Evolutionary conservation across 1,140 invertebrate species (phyloP), one percentile per base, ranked within the genome.

Genomic region (Ectropis grisescens): DNA sequence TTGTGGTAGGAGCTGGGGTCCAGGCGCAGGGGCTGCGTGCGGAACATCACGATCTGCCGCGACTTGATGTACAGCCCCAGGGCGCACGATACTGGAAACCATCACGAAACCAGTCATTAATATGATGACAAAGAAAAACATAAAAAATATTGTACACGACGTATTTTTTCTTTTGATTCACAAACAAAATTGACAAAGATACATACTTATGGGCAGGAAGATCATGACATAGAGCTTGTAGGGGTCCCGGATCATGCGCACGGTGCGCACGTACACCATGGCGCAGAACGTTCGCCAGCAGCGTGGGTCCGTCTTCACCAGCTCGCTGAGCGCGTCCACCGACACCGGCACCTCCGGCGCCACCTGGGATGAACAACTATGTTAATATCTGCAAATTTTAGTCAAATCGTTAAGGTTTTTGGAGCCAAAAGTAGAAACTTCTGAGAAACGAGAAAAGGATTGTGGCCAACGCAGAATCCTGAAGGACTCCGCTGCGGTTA

Each of bases 41-140:
- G 85, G 28, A 84, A 82, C 39, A 89, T 85, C 12, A 85, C 82
- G 2, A 84, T 86, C 44, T 89, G 85, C 29, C 86, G 84, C 8
- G 87, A 90, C 41, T 89, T 87, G 28, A 91, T 70, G 51, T 89
- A 90, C 3, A 91, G 82, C 11, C 89, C 89, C 4, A 90, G 62
- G 0, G 86, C 87, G 25, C 89, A 87, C 24, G 90, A 85, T 14
- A 88, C 82, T 52, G 65, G 0, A 72, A 70, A 35, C n/a, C n/a
- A n/a, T n/a, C n/a, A n/a, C n/a, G n/a, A n/a, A n/a, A n/a, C n/a
- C n/a, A n/a, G n/a, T n/a, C n/a, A n/a, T n/a, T n/a, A n/a, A n/a
- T n/a, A n/a, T n/a, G n/a, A n/a, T n/a, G n/a, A n/a, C n/a, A n/a
- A n/a, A n/a, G n/a, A n/a, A n/a, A n/a, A n/a, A n/a, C n/a, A n/a